Conservation (phyloP, 2,797 vertebrate genomes). For the Distichodus sexfasciatus region DNA sequence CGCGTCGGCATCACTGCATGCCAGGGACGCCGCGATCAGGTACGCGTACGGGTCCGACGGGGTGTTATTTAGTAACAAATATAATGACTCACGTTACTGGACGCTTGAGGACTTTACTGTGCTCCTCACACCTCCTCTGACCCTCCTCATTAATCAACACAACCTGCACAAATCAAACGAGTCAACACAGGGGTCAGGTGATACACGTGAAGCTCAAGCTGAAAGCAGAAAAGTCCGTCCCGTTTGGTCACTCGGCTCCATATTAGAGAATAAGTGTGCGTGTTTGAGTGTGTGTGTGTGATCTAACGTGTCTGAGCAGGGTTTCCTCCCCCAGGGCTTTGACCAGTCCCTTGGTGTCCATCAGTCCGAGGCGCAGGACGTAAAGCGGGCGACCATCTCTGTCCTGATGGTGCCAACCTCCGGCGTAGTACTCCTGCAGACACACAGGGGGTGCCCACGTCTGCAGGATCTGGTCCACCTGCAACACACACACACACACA, state of each 20-base stretch:
- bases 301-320: constrained; percentile 89
- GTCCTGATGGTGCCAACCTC: constrained; percentile 97
- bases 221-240: no score
- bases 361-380: constrained; percentile 92
- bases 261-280: neutral
- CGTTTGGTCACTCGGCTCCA: no score
- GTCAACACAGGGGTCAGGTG: neutral
- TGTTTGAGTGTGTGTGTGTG: neutral
- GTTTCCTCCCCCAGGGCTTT: constrained; percentile 94
- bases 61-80: neutral
- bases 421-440: constrained; percentile 91
- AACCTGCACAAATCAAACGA: constrained; percentile 64
- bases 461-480: constrained; percentile 93
- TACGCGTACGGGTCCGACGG: neutral
- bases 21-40: neutral
- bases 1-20: no score
- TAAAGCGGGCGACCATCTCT: constrained; percentile 92
- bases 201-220: no score
- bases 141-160: constrained; percentile 88
- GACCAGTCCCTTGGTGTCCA: constrained; percentile 97
- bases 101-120: constrained; percentile 83
- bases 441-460: constrained; percentile 90
- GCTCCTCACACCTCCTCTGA: constrained; percentile 82
- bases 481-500: constrained; percentile 67
- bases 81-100: constrained; percentile 77